Evolutionary conservation across 1,140 invertebrate species (phyloP), one percentile per base, ranked within the genome.

Genomic region (Drosophila mojavensis): DNA sequence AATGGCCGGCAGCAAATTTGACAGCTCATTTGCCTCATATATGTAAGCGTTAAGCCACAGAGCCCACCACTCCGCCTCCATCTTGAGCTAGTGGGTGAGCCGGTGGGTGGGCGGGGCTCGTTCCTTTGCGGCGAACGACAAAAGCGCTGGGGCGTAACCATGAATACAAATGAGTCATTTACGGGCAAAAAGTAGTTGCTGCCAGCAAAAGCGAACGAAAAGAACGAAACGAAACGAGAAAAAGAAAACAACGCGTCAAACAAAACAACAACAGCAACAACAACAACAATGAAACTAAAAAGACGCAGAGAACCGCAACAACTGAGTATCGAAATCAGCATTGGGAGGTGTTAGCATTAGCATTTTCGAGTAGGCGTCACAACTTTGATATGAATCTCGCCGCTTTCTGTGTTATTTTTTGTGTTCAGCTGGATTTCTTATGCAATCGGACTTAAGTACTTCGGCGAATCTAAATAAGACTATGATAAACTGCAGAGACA

Each of bases 161-260:
- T 70, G 67, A 70, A 70, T 70, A 71, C 68, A 71, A 71, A 71
- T 64, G 68, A 71, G 51, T 71, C 68, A 71, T 71, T 71, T 71
- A 71, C 63, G 60, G 60, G n/a, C 60, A 71, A 61, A 71, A 70
- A 70, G 53, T 71, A 58, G 60, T 71, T 56, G 24, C 47, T 60
- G 61, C 30, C 54, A 33, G 45, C 17, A 36, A 60, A 60, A 41
- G 20, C 17, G 13, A 11, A 17, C 17, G 9, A 39, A 6, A 6
- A 1, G 2, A 20, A 20, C 20, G 20, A 24, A 24, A 24, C 20
- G 20, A 24, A 24, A 24, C 33, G 33, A 9, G 5, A 9, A 33
- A 9, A 9, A 33, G 9, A 47, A 65, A 11, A 43, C 30, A 54
- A 36, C n/a, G 39, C 48, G 7, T 26, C 13, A 51, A 55, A 56